Percentiles rank a stretch among this genome's conserved stretches.
Conservation (phyloP, 1,140 invertebrate species). For the Calycopis cecrops region DNA sequence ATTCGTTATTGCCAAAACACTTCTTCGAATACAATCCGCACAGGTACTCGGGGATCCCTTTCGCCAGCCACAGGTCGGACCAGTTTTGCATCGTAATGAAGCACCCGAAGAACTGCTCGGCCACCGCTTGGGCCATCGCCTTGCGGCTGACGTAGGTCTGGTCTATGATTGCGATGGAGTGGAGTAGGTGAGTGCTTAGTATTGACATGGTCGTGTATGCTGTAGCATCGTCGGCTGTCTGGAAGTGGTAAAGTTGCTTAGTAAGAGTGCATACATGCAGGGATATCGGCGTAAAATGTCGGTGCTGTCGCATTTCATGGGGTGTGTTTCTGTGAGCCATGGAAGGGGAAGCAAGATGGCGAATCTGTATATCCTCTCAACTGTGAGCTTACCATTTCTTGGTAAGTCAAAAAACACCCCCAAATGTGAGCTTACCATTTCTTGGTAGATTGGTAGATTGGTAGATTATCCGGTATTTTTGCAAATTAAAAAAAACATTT, state of each 20-base stretch:
- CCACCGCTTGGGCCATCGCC: conserved; percentile 94
- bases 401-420: too few species aligned
- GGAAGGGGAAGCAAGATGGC: too few species aligned
- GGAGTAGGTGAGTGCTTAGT: conserved; percentile 92
- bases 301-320: too few species aligned
- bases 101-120: conserved; percentile 98
- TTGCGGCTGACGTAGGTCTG: conserved; percentile 94
- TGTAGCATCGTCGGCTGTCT: conserved; percentile 87
- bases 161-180: conserved; percentile 95
- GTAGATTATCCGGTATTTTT: too few species aligned
- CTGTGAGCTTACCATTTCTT: too few species aligned
- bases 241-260: conserved; percentile 26
- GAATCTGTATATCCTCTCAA: too few species aligned
- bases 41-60: conserved; percentile 95
- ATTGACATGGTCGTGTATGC: conserved; percentile 97
- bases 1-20: conserved; percentile 99
- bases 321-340: too few species aligned
- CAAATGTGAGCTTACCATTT: too few species aligned
- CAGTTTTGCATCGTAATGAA: conserved; percentile 98
- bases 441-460: too few species aligned
- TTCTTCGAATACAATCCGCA: conserved; percentile 96
- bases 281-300: too few species aligned
- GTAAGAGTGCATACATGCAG: too few species aligned
- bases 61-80: conserved; percentile 96
- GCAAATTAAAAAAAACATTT: too few species aligned